Percentiles rank a stretch among this genome's conserved stretches.
phyloP scores from a whole-genome alignment of 2,888 invertebrate genomes.

The Bellardia pandia region DNA sequence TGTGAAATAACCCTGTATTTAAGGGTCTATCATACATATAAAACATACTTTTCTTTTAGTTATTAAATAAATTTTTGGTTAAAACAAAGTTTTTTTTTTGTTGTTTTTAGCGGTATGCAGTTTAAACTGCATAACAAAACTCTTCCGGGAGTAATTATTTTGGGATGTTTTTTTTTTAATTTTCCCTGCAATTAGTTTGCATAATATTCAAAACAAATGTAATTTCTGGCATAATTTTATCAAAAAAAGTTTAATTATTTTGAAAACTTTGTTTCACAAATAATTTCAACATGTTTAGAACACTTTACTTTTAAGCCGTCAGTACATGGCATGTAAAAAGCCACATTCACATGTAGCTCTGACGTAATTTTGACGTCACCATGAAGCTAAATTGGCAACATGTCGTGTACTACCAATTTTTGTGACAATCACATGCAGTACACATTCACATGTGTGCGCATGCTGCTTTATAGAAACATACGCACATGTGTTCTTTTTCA shows the following conservation, averaged over 20 bases:
- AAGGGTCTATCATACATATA: conserved; percentile 53
- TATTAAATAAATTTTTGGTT: conserved; percentile 19
- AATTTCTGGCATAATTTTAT: not conserved
- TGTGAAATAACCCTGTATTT: conserved; percentile 46
- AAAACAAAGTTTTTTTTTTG: conserved; percentile 9
- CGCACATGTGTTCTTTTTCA: too few species aligned
- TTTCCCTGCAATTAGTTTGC: not conserved
- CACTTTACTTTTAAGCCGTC: too few species aligned
- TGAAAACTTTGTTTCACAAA: not conserved
- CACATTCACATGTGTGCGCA: too few species aligned
- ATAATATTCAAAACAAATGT: conserved; percentile 11
- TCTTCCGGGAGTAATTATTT: conserved; percentile 62
- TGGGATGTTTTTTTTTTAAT: not conserved
- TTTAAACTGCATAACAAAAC: conserved; percentile 27
- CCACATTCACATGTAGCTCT: too few species aligned
- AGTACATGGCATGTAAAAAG: too few species aligned
- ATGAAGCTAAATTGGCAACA: too few species aligned
- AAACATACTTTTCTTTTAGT: conserved; percentile 22
- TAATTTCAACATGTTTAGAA: not conserved
- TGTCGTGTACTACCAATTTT: too few species aligned
- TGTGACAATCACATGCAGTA: too few species aligned
- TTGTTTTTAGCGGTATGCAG: too few species aligned
- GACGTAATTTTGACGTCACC: too few species aligned
- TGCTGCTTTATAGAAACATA: too few species aligned
- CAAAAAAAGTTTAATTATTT: not conserved